Percentiles rank a stretch among this genome's conserved stretches.
Evolutionary conservation across 1,140 invertebrate species (phyloP).

Genomic region (Rhagoletis zephyria): DNA sequence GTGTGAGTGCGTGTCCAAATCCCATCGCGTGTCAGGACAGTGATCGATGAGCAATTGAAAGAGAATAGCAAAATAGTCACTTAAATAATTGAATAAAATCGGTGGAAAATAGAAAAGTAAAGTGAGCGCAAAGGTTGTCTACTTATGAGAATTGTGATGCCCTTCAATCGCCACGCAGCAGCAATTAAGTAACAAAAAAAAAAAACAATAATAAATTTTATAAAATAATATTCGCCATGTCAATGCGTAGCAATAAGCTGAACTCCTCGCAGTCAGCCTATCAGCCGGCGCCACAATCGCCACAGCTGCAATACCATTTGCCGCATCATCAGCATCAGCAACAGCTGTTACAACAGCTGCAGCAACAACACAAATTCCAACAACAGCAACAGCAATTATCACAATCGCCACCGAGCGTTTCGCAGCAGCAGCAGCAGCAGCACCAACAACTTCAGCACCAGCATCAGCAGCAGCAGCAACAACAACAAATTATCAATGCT

Average conservation of each 20-base stretch:
- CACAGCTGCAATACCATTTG: conserved; percentile 59
- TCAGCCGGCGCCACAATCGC: conserved; percentile 53
- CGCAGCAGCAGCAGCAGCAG: conserved; percentile 57
- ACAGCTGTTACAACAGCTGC: conserved; percentile 68
- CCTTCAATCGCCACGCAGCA: neutral
- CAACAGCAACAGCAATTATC: conserved; percentile 67
- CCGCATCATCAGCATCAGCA: conserved; percentile 71
- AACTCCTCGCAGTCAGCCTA: conserved; percentile 49
- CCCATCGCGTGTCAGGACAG: conserved; percentile 4
- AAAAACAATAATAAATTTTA: neutral
- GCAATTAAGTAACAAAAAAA: neutral
- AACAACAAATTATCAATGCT: conserved; percentile 29
- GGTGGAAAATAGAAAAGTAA: neutral
- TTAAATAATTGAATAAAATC: conserved; percentile 49
- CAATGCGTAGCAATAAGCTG: conserved; percentile 70
- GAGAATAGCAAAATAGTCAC: conserved; percentile 51
- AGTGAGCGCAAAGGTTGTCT: conserved; percentile 13
- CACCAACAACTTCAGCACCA: conserved; percentile 55
- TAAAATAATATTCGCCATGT: conserved; percentile 60
- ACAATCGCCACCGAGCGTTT: conserved; percentile 56
- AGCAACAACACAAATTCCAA: conserved; percentile 72
- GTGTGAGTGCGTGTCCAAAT: neutral
- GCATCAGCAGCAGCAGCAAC: conserved; percentile 54
- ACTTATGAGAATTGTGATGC: neutral
- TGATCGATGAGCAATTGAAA: conserved; percentile 35